Base-by-base conservation (phyloP, 2,888 invertebrate genomes). In the Lithophane leautieri region DNA sequence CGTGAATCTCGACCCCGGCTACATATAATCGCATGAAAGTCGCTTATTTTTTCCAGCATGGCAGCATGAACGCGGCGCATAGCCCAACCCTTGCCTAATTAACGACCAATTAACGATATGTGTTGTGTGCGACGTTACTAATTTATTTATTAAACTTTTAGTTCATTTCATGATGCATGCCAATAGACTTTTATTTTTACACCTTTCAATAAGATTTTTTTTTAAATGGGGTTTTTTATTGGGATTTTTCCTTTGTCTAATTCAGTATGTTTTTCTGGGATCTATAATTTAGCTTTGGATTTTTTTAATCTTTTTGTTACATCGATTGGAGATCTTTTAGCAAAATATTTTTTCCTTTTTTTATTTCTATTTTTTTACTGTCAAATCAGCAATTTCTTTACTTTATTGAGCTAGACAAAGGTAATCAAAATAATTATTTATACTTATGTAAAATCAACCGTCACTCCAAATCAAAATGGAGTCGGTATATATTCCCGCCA, bases 21-120 rank as follows among this genome's bases (percentile, higher is more conserved):
- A 82, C 71, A 65, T 77, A 74, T 87, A 88, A 87, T 86, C 80
- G 94, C 94, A 94, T 94, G 94, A 91, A 89, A 90, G 88, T 90
- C 76, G 88, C 91, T 88, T 86, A 91, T 93, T 90, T 92, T 90
- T 96, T 95, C 87, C 96, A 96, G 96, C 96, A 95, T 95, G 95
- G 94, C 94, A 93, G 94, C 94, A 94, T 94, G 95, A 95, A 78
- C 91, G 89, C 91, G 92, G 93, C 94, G 93, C 94, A 89, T 95
- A 92, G 88, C 90, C 91, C 87, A 89, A 86, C 85, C 90, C 91
- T 91, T 90, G 89, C 89, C 90, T 91, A 58, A 54, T 62, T 78
- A 80, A 77, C 80, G 50, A 73, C 40, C 11, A 63, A 87, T 90
- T 93, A 94, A 93, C 90, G 88, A 81, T 88, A 73, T 90, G 79